phyloP scores from a whole-genome alignment of 2,113 vertebrate genomes.

The Sisor rabdophorus region DNA sequence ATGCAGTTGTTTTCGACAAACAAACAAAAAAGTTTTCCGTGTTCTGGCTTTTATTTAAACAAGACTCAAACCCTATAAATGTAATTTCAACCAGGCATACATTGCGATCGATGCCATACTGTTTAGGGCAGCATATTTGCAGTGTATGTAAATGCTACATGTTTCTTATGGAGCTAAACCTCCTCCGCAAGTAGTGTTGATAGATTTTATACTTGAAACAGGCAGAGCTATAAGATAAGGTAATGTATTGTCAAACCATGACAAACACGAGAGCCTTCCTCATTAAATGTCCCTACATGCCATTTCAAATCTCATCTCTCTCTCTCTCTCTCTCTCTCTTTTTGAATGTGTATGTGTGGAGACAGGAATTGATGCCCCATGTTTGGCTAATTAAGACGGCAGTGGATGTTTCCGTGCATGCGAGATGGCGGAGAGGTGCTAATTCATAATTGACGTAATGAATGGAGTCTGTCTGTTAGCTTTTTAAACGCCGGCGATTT shows the following conservation, averaged over 20 bases:
- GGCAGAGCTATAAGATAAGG: constrained; percentile 56
- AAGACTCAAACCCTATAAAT: background rate
- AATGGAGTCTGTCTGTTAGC: constrained; percentile 79
- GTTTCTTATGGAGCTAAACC: constrained; percentile 19
- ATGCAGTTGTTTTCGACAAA: background rate
- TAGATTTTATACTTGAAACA: constrained; percentile 62
- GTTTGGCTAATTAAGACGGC: constrained; percentile 83
- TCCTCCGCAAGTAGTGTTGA: constrained; percentile 37
- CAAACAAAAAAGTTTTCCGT: background rate
- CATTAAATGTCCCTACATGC: constrained; percentile 65
- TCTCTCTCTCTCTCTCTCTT: constrained; percentile 26
- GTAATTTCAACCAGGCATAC: background rate
- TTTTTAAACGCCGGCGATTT: constrained; percentile 82
- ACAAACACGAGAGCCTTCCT: constrained; percentile 64
- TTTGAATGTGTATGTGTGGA: constrained; percentile 31
- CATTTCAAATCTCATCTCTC: constrained; percentile 64
- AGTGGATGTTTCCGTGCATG: constrained; percentile 73
- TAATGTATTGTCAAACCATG: constrained; percentile 61
- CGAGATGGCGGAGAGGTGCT: constrained; percentile 75
- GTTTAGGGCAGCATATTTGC: constrained; percentile 20
- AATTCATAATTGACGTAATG: constrained; percentile 88
- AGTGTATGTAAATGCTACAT: constrained; percentile 26
- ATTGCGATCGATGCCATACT: constrained; percentile 3
- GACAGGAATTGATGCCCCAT: constrained; percentile 64
- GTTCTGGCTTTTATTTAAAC: background rate